Base-by-base conservation (phyloP, 2,888 invertebrate species). In the Lepidochitona cinerea region DNA sequence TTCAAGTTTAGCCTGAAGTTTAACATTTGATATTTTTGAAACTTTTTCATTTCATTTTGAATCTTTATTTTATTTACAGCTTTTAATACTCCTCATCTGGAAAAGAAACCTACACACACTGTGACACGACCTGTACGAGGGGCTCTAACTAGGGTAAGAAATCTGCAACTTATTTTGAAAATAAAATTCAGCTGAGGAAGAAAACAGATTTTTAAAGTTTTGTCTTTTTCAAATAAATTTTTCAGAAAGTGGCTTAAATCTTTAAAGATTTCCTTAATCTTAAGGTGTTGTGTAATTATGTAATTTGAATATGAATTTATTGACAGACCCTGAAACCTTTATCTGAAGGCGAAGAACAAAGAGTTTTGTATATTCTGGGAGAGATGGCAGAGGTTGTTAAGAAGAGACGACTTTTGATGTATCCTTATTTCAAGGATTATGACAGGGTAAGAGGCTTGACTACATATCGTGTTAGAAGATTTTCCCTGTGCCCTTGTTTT, bases 351-450 rank as follows among this genome's bases (percentile, higher is more conserved):
- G 88, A 89, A 59, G 90, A 91, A 68, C 78, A 73, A 4, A 76
- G 85, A 36, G 70, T 89, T 4, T 68, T 76, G 26, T 77, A 80
- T 53, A 83, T 90, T 7, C 69, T 91, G 29, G 73, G 76, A 29
- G 79, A 83, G 67, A 83, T 90, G 12, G 74, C 81, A 0, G 87
- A 89, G 54, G 85, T 89, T 76, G 89, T 90, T 26, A 74, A 80
- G n/a, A 84, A 87, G 49, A 77, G 88, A n/a, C 76, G 90, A 54
- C 81, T 90, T 5, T 83, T 87, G 83, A 85, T 91, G 83, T 89
- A 89, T 75, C 87, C 88, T 32, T 91, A 90, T 81, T 90, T 91
- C 82, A 90, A 90, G 79, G 90, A 90, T 79, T 91, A 84, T 80
- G 90, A 91, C 76, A 83, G 89, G 83, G 90, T 91, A 81, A 49